These are phyloP conservation scores for Bombus turneri DNA, from an alignment of 1,140 invertebrate species.

Conservation along the genomic window DNA sequence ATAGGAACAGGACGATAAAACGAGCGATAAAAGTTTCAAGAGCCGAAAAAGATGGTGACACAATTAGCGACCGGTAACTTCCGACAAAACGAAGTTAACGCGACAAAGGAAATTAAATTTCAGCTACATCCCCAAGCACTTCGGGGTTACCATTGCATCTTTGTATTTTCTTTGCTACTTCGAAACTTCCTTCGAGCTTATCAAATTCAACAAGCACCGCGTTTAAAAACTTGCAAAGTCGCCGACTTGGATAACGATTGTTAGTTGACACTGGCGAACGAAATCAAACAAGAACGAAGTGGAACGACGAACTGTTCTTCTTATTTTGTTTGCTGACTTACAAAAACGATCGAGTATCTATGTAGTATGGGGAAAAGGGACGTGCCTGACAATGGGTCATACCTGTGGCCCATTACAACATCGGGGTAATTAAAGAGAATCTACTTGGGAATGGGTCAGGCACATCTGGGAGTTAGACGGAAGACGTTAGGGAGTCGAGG, in stretches of 20 bases:
- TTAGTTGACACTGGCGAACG: neutral
- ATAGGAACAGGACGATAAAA: neutral
- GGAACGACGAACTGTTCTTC: neutral
- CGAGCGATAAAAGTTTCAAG: neutral
- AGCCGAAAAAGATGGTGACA: slow-evolving; percentile 14
- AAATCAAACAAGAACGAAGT: neutral
- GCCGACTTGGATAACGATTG: neutral
- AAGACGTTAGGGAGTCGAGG: too few species aligned
- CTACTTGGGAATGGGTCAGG: too few species aligned
- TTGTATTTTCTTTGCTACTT: neutral
- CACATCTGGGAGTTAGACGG: too few species aligned
- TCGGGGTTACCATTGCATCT: slow-evolving; percentile 12
- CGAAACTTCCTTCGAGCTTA: slow-evolving; percentile 3
- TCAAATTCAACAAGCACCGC: neutral
- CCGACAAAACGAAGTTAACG: slow-evolving; percentile 28
- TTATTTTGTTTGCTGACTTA: too few species aligned
- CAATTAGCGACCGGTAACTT: slow-evolving; percentile 45
- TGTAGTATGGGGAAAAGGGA: too few species aligned
- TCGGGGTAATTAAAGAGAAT: too few species aligned
- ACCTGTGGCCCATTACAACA: too few species aligned
- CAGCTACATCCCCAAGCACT: neutral
- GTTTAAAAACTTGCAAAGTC: neutral
- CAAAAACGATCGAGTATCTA: too few species aligned
- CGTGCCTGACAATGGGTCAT: too few species aligned
- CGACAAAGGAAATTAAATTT: slow-evolving; percentile 43